A percentile compares a stretch with the other conserved stretches of the same genome.
These are phyloP conservation scores for Eupithecia dodoneata DNA, from an alignment of 2,888 invertebrate genomes.

Conservation along the genomic window DNA sequence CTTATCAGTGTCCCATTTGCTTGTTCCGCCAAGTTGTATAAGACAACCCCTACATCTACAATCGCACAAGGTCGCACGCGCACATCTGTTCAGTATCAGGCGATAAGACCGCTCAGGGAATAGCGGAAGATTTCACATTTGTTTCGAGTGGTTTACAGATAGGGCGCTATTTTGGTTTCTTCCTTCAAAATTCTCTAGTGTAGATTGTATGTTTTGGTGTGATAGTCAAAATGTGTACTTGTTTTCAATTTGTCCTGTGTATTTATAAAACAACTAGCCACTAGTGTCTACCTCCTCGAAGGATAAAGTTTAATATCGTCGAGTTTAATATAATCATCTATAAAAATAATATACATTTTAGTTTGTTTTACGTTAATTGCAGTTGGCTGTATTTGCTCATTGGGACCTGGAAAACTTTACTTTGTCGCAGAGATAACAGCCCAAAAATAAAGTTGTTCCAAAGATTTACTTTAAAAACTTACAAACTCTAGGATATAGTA, in stretches of 20 bases:
- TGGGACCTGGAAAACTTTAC: no score
- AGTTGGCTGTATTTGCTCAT: no score
- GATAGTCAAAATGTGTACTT: not conserved
- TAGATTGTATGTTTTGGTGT: not conserved
- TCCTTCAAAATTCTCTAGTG: not conserved
- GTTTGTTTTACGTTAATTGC: no score
- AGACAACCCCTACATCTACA: not conserved
- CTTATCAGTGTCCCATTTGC: not conserved
- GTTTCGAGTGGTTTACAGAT: not conserved
- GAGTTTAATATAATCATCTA: no score
- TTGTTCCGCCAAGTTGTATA: not conserved
- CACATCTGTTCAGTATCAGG: not conserved
- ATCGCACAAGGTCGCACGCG: constrained; percentile 3
- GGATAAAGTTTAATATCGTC: not conserved
- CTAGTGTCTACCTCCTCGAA: not conserved
- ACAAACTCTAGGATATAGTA: no score
- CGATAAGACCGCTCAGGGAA: constrained; percentile 1
- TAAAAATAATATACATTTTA: no score
- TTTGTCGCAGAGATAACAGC: no score
- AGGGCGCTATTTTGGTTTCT: not conserved
- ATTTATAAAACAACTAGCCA: not conserved
- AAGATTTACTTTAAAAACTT: no score
- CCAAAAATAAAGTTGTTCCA: no score
- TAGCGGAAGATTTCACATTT: not conserved
- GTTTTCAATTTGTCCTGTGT: not conserved